These are phyloP conservation scores for Apogon hyalosoma DNA, from an alignment of 2,797 vertebrate genomes.

Conservation along the genomic window DNA sequence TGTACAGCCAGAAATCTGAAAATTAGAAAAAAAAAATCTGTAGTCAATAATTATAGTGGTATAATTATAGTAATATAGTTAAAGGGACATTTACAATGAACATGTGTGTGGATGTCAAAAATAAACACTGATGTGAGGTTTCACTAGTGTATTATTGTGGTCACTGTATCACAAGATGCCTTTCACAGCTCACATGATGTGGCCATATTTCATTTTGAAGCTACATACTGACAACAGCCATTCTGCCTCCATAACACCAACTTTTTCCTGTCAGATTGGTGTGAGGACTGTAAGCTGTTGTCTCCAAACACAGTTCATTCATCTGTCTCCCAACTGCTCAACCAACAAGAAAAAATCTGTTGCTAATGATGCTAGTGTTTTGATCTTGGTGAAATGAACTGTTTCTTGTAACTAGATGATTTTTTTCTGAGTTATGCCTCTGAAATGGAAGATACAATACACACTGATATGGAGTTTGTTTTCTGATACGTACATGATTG, in stretches of 20 bases:
- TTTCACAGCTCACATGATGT: background rate
- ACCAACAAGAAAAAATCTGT: constrained; percentile 33
- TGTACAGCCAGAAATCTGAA: background rate
- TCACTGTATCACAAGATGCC: background rate
- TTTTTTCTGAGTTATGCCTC: constrained; percentile 9
- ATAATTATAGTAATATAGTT: background rate
- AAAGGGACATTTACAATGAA: no score
- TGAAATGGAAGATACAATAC: constrained; percentile 5
- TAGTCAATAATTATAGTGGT: no score
- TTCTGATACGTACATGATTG: background rate
- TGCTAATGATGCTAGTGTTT: constrained; percentile 22
- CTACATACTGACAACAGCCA: background rate
- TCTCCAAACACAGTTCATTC: constrained; percentile 32
- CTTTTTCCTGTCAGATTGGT: constrained; percentile 5
- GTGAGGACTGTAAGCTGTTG: constrained; percentile 3
- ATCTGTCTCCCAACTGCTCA: constrained; percentile 38
- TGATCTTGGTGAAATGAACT: constrained; percentile 23
- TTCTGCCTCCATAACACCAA: constrained; percentile 14
- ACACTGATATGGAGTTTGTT: background rate
- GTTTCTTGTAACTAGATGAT: constrained; percentile 9
- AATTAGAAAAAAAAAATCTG: background rate
- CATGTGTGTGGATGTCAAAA: no score
- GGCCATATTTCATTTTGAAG: background rate
- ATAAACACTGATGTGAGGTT: no score
- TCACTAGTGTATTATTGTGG: no score